Base-by-base conservation (phyloP, 2,888 invertebrate species). In the Perizoma affinitatum region DNA sequence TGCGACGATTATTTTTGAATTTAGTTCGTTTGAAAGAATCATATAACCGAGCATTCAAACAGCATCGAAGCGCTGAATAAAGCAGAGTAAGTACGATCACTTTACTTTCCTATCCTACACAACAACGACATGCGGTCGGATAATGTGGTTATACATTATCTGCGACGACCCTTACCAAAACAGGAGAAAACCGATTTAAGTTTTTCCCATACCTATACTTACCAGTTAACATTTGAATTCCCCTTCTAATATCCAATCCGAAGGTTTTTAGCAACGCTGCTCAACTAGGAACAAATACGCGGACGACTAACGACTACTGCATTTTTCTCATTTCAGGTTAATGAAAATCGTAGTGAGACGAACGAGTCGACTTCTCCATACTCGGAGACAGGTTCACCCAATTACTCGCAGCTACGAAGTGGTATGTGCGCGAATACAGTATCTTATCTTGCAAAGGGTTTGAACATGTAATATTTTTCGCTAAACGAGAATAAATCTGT, bases 321-420 rank as follows among this genome's bases (percentile, higher is more conserved):
- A 88, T 88, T 87, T 86, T 86, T 88, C 81, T 84, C 83, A 86
- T 87, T 88, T 83, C 79, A 86, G 85, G 87, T 86, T 87, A 89
- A 89, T 89, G 86, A 87, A 90, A 87, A 88, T 83, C 84, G 79
- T 75, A 56, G 63, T 65, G 68, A 67, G 70, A 72, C 72, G 74
- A 74, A 63, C 67, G 68, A 66, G 66, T 66, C 74, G 73, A 71
- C 69, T 71, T 75, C 73, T 72, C 83, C 83, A 76, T 83, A 80
- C 79, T 71, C 73, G 75, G 73, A 66, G 78, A 83, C 80, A 80
- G 74, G 79, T 78, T 84, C 78, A 83, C 83, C 84, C 83, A 83
- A 81, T 83, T 83, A 79, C 78, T 69, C 75, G 47, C 9, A 54
- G 55, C 54, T 52, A 62, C 61, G 56, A 53, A 48, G 22, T 8